Evolutionary conservation across 2,113 vertebrate genomes (phyloP).

Genomic region (Paramisgurnus dabryanus): DNA sequence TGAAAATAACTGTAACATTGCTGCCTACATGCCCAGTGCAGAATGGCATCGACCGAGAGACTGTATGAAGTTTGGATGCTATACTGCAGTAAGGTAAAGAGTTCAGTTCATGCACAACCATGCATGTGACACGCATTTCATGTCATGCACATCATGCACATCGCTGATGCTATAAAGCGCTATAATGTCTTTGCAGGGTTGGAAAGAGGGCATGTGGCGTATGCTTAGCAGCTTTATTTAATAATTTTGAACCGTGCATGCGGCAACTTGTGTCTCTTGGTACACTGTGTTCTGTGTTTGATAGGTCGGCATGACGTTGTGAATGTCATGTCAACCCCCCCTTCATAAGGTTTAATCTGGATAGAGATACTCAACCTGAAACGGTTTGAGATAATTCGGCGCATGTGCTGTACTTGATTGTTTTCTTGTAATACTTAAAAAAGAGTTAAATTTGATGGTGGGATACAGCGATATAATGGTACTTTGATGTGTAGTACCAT

Average conservation of each 20-base stretch:
- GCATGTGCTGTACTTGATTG: not conserved
- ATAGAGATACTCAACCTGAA: not conserved
- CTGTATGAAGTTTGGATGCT: constrained; percentile 99
- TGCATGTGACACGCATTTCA: not conserved
- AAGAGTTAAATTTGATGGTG: too few relatives aligned
- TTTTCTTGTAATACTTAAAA: too few relatives aligned
- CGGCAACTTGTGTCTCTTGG: not conserved
- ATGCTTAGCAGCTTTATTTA: not conserved
- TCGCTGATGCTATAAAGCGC: not conserved
- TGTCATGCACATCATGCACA: not conserved
- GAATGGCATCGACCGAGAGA: constrained; percentile 95
- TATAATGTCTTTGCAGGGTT: not conserved
- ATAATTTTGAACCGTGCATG: not conserved
- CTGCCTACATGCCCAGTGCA: constrained; percentile 58
- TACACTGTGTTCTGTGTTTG: constrained; percentile 13
- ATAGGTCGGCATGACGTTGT: not conserved
- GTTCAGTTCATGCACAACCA: not conserved
- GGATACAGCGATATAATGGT: too few relatives aligned
- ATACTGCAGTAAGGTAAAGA: constrained; percentile 91
- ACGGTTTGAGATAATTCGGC: constrained; percentile 5
- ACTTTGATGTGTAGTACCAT: too few relatives aligned
- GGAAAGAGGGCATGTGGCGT: too few relatives aligned
- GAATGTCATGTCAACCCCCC: not conserved
- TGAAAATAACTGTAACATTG: not conserved
- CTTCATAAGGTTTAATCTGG: constrained; percentile 19